Conservation (phyloP, 2,888 invertebrate species). For the Drosophila antonietae region DNA sequence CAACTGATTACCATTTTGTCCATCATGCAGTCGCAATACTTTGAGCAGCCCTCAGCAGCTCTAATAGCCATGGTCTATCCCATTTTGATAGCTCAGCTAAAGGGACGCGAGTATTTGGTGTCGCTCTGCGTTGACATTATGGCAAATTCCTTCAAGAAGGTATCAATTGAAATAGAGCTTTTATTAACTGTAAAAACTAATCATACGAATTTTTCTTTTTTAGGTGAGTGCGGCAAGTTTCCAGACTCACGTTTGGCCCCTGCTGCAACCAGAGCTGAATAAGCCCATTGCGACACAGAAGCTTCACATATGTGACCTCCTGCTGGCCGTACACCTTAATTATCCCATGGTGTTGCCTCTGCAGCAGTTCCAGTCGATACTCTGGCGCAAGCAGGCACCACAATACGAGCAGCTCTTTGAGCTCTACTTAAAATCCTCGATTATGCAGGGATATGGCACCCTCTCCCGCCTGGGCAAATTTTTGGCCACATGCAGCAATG, state of each 20-base stretch:
- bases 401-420: slow-evolving; percentile 48
- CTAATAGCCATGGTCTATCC: slow-evolving; percentile 40
- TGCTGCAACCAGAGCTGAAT: slow-evolving; percentile 31
- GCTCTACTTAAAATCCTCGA: slow-evolving; percentile 37
- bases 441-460: slow-evolving; percentile 4
- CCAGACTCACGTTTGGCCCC: slow-evolving; percentile 46
- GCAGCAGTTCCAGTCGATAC: slow-evolving; percentile 19
- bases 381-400: slow-evolving; percentile 47
- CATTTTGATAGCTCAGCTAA: slow-evolving; percentile 44
- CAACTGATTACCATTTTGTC: slow-evolving; percentile 45
- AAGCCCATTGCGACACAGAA: slow-evolving; percentile 36
- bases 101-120: slow-evolving; percentile 58
- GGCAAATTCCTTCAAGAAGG: slow-evolving; percentile 37
- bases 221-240: slow-evolving; percentile 27
- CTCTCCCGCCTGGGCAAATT: slow-evolving; percentile 48
- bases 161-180: slow-evolving; percentile 3
- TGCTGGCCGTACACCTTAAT: slow-evolving; percentile 42
- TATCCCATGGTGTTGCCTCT: slow-evolving; percentile 38
- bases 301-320: slow-evolving; percentile 34
- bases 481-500: slow-evolving; percentile 7
- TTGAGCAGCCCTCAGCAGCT: slow-evolving; percentile 10
- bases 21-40: slow-evolving; percentile 38
- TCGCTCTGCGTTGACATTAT: slow-evolving; percentile 42
- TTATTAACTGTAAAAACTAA: not conserved
- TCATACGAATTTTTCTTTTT: not conserved